These are phyloP conservation scores for Erpobdella octoculata DNA, from an alignment of 2,888 invertebrate genomes.

Conservation along the genomic window DNA sequence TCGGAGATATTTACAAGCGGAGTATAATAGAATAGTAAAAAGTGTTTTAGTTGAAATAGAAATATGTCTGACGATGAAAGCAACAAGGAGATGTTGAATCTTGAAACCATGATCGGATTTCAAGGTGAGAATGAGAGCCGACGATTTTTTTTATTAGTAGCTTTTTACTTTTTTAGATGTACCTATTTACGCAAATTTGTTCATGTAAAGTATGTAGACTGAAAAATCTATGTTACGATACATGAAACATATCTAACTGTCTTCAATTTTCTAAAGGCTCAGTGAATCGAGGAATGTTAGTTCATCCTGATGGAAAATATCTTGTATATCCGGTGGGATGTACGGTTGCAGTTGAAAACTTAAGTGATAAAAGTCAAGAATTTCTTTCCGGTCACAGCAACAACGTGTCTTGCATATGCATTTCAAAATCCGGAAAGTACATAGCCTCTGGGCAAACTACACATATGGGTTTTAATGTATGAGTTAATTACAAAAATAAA, in stretches of 20 bases:
- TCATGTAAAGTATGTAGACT: not conserved
- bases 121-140: conserved; percentile 4
- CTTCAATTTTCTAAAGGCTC: conserved; percentile 31
- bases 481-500: not conserved
- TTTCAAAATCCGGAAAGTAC: conserved; percentile 66
- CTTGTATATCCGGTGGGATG: conserved; percentile 52
- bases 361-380: conserved; percentile 44
- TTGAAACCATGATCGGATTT: not conserved
- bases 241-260: not conserved
- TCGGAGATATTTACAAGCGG: too few species aligned
- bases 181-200: not conserved
- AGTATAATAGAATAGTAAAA: too few species aligned
- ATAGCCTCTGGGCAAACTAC: conserved; percentile 83
- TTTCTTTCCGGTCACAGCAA: conserved; percentile 52
- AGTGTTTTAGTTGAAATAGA: not conserved
- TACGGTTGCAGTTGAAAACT: conserved; percentile 51
- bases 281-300: conserved; percentile 44
- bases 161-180: not conserved
- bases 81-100: not conserved
- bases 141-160: conserved; percentile 5
- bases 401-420: conserved; percentile 50
- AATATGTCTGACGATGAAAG: not conserved
- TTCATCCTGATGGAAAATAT: conserved; percentile 51
- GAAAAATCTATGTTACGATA: not conserved
- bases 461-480: conserved; percentile 77